Percentiles rank a stretch among this genome's conserved stretches.
Evolutionary conservation across 2,113 vertebrate genomes (phyloP).

Genomic region (Poeciliopsis prolifica): DNA sequence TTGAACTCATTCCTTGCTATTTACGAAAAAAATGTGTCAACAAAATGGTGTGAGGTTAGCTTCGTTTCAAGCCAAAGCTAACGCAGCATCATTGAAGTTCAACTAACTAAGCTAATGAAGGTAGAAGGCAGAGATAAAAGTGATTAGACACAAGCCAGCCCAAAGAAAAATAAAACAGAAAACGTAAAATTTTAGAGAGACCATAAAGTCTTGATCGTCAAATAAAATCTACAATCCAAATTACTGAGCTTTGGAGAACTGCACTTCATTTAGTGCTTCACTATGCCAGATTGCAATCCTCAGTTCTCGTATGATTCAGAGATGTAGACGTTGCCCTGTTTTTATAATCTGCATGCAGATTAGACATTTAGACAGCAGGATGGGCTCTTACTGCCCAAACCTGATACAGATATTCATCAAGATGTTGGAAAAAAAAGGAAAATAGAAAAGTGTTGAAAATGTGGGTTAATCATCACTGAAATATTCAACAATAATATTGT

Average conservation of each 20-base stretch:
- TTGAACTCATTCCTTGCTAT: background rate
- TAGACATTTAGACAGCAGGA: background rate
- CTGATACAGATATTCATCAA: background rate
- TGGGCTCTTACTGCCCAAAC: background rate
- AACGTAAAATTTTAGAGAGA: background rate
- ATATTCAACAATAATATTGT: no score
- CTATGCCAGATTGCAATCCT: no score
- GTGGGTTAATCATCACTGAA: no score
- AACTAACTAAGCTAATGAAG: background rate
- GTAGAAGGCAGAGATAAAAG: background rate
- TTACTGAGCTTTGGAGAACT: no score
- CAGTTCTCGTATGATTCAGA: no score
- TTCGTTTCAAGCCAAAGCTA: background rate
- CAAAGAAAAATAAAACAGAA: background rate
- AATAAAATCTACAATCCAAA: background rate
- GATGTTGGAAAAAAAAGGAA: background rate
- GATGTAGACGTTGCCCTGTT: background rate
- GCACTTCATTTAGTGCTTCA: no score
- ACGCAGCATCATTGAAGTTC: background rate
- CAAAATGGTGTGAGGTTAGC: background rate
- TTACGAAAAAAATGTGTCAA: background rate
- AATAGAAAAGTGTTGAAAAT: background rate
- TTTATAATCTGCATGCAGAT: background rate
- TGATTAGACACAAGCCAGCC: background rate
- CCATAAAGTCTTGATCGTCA: background rate